These are phyloP conservation scores for Antedon mediterranea DNA, from an alignment of 53 echinoderm and acorn worm species.

Conservation along the genomic window DNA sequence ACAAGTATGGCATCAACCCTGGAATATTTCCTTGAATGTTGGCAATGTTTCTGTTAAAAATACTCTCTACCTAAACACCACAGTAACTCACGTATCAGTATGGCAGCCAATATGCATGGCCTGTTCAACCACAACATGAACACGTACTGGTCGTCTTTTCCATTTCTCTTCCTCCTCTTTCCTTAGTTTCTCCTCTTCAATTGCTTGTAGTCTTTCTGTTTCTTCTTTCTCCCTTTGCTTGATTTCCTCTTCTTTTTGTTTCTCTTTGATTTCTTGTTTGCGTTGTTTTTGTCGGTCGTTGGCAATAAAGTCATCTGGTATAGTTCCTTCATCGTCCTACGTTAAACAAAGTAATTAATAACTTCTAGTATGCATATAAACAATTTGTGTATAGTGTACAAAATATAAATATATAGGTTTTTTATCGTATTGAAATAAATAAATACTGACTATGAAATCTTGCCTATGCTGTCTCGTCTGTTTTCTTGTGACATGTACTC, in stretches of 20 bases:
- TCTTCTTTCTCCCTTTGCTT: background rate
- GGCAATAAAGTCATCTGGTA: background rate
- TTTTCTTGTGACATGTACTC: constrained; percentile 53
- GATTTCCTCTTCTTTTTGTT: background rate
- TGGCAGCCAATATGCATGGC: constrained; percentile 61
- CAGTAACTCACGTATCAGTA: constrained; percentile 22
- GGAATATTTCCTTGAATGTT: constrained; percentile 20
- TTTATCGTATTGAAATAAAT: too few species aligned
- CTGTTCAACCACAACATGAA: constrained; percentile 64
- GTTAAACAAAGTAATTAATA: too few species aligned
- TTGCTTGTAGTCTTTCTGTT: background rate
- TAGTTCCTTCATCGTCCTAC: background rate
- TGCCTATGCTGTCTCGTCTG: background rate
- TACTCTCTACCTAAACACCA: constrained; percentile 23
- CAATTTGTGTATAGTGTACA: too few species aligned
- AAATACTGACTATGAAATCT: background rate
- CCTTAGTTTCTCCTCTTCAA: background rate
- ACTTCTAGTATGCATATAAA: too few species aligned
- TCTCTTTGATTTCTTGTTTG: constrained; percentile 6
- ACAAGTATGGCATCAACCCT: too few species aligned
- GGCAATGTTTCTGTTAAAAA: constrained; percentile 67
- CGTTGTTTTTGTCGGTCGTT: background rate
- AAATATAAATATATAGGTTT: too few species aligned
- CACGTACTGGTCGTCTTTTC: constrained; percentile 39
- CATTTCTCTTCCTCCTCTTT: constrained; percentile 19